phyloP scores from a whole-genome alignment of 2,113 vertebrate genomes.

The Lethenteron reissneri region DNA sequence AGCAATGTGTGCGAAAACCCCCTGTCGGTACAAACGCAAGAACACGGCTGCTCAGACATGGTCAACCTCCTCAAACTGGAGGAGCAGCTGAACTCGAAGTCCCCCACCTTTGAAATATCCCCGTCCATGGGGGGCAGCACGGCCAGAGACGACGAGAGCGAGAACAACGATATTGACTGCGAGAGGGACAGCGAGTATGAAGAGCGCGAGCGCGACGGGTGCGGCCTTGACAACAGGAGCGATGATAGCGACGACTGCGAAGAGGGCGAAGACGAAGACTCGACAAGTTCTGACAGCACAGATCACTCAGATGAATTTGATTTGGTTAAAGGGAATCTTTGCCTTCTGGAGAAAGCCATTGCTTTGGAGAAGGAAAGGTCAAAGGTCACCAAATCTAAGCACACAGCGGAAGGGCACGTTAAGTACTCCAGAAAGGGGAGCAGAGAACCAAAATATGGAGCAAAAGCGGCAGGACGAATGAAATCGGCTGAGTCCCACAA shows the following conservation, averaged over 20 bases:
- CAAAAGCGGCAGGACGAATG: not conserved
- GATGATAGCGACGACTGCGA: not conserved
- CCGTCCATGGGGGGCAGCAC: not conserved
- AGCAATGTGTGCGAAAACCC: too few species aligned
- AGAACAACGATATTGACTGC: not conserved
- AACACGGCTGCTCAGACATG: not conserved
- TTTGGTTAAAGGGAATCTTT: conserved; percentile 1
- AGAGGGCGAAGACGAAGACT: conserved; percentile 1
- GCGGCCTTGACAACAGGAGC: not conserved
- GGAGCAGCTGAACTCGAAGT: conserved; percentile 5
- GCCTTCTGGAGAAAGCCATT: conserved; percentile 4
- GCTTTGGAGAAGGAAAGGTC: conserved; percentile 4
- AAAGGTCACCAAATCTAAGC: not conserved
- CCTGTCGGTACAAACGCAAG: not conserved
- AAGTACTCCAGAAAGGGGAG: not conserved
- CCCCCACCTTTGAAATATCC: not conserved
- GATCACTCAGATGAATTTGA: conserved; percentile 5
- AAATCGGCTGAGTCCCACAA: not conserved
- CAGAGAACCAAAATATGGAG: conserved; percentile 2
- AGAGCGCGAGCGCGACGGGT: too few species aligned
- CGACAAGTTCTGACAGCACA: not conserved
- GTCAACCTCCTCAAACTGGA: conserved; percentile 2
- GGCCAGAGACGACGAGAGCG: not conserved
- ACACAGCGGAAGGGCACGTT: not conserved
- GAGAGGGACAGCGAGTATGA: not conserved